Base-by-base conservation (phyloP, 2,888 invertebrate genomes). In the Ceriagrion tenellum region DNA sequence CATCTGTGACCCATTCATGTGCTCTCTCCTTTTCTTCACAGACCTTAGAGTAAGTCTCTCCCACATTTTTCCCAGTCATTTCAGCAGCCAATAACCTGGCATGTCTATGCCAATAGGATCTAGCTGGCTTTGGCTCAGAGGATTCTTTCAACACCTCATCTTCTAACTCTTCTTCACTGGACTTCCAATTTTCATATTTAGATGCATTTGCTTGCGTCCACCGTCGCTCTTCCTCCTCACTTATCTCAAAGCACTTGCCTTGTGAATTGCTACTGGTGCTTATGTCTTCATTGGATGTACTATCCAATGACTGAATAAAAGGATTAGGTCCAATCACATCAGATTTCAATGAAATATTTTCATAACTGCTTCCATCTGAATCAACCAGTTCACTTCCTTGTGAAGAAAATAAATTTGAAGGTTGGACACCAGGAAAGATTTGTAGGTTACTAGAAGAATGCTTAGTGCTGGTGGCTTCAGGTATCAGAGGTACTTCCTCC, bases 141-240 rank as follows among this genome's bases (percentile, higher is more conserved):
- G 26, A 63, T 40, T 93, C 47, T 8, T 0, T 40, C 35, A 23
- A n/a, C 16, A 26, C 13, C 13, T 93, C 74, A 69, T 69, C 93
- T 47, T 20, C 93, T n/a, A 74, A 93, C 8, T 93, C 93, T 20
- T 93, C 93, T 18, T 93, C 93, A 69, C 74, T 93, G 10, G 93
- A 93, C n/a, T 93, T 47, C 93, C 93, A 93, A 35, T 69, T 69
- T n/a, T 20, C 40, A 81, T 35, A 81, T 47, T n/a, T 69, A 2
- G 93, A 93, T 18, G 47, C 69, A 35, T 91, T 91, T 6, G 88
- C 47, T 91, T 91, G 40, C 47, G 20, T 69, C 74, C 69, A 69
- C n/a, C 74, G 47, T 16, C 35, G 12, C 16, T 47, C 26, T 47
- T 93, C 93, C 10, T 93, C 74, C 69, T 93, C 93, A 74, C 47